phyloP scores from a whole-genome alignment of 2,888 invertebrate genomes.

The Oscheius myriophilus region DNA sequence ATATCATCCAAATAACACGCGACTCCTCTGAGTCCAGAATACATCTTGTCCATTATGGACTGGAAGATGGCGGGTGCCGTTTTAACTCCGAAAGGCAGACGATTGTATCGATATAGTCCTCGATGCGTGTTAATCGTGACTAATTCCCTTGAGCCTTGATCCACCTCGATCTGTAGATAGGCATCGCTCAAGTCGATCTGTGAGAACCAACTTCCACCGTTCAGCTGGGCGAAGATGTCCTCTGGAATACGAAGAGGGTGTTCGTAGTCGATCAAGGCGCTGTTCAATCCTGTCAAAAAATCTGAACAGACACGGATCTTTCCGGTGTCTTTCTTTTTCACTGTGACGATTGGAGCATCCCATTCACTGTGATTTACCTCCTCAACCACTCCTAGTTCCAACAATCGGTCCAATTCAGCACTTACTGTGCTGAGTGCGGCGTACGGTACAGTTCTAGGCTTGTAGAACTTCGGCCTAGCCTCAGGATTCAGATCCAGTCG shows the following conservation, averaged over 20 bases:
- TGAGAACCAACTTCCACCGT: slow-evolving; percentile 45
- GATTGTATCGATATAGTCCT: slow-evolving; percentile 47
- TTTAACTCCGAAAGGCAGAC: slow-evolving; percentile 56
- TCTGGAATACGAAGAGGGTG: slow-evolving; percentile 52
- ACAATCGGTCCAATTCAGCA: slow-evolving; percentile 40
- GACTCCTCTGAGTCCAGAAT: slow-evolving; percentile 36
- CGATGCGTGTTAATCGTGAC: slow-evolving; percentile 51
- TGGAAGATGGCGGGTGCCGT: slow-evolving; percentile 53
- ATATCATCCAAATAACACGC: slow-evolving; percentile 50
- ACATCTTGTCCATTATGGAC: slow-evolving; percentile 40
- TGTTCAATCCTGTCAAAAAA: slow-evolving; percentile 54
- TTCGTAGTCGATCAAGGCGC: slow-evolving; percentile 32
- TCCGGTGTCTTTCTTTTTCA: slow-evolving; percentile 47
- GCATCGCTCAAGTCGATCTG: slow-evolving; percentile 54
- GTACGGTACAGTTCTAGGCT: slow-evolving; percentile 36
- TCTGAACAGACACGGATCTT: slow-evolving; percentile 51
- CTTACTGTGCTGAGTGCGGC: slow-evolving; percentile 17
- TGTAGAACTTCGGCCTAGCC: slow-evolving; percentile 24
- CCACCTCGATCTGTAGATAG: slow-evolving; percentile 51
- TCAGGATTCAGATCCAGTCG: slow-evolving; percentile 28
- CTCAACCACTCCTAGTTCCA: slow-evolving; percentile 28
- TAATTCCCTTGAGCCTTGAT: slow-evolving; percentile 37
- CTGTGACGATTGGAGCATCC: slow-evolving; percentile 49
- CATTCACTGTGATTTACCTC: slow-evolving; percentile 42
- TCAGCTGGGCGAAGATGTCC: slow-evolving; percentile 43